phyloP scores from a whole-genome alignment of 53 echinoderm and acorn worm species.

The Zoroaster sp. region DNA sequence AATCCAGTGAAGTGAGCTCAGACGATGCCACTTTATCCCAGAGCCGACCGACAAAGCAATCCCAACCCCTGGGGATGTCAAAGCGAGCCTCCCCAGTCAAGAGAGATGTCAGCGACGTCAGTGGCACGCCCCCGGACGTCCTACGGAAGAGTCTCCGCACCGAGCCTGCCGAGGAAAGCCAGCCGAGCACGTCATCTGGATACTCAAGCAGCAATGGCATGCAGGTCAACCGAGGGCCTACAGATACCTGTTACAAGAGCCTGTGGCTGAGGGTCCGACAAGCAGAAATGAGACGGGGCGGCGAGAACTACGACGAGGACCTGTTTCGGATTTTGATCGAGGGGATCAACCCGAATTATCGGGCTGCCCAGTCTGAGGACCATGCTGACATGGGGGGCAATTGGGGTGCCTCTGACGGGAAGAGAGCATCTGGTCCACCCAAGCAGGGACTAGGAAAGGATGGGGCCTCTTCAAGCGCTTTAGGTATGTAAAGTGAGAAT shows the following conservation, averaged over 20 bases:
- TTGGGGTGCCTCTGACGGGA: slow-evolving; percentile 4
- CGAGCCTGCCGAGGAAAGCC: neutral
- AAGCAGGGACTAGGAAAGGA: slow-evolving; percentile 7
- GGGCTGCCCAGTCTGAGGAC: slow-evolving; percentile 22
- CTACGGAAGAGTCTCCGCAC: slow-evolving; percentile 74
- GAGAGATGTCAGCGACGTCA: slow-evolving; percentile 74
- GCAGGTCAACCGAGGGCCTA: neutral
- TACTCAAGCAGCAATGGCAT: neutral
- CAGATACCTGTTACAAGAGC: slow-evolving; percentile 62
- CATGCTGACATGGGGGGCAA: neutral
- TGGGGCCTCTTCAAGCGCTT: neutral
- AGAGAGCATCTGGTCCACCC: neutral
- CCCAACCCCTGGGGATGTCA: slow-evolving; percentile 12
- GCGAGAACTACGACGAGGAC: slow-evolving; percentile 80
- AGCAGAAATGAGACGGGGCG: slow-evolving; percentile 76
- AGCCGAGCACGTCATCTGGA: neutral
- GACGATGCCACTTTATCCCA: neutral
- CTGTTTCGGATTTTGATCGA: slow-evolving; percentile 75
- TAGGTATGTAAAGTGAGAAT: neutral
- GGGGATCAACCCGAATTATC: slow-evolving; percentile 68
- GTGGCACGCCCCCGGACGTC: slow-evolving; percentile 70
- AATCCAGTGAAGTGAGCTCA: neutral
- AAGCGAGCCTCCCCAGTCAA: slow-evolving; percentile 71
- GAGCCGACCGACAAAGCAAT: neutral
- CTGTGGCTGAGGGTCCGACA: slow-evolving; percentile 71